Percentiles rank a stretch among this genome's conserved stretches.
Evolutionary conservation across 2,113 vertebrate genomes (phyloP).

Genomic region (Pteropus alecto): DNA sequence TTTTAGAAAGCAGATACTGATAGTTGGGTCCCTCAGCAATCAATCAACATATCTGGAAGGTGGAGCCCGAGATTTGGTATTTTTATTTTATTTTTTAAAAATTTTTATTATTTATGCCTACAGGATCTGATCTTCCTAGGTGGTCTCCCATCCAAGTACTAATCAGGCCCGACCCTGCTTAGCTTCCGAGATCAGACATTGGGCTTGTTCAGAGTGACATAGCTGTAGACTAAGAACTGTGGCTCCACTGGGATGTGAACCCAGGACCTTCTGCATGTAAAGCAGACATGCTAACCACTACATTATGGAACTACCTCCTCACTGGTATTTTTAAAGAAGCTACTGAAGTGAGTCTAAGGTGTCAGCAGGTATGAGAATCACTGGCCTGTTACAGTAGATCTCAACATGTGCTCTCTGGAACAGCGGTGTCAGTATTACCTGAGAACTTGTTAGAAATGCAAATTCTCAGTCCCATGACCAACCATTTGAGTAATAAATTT

Average conservation of each 20-base stretch:
- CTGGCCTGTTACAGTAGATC: background rate
- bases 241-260: no score
- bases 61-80: background rate
- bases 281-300: no score
- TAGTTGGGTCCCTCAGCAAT: background rate
- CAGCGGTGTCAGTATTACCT: background rate
- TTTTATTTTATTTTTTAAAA: background rate
- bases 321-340: background rate
- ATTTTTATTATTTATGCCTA: no score
- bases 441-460: background rate
- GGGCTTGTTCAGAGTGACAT: no score
- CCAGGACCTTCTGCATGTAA: no score
- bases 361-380: background rate
- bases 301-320: no score
- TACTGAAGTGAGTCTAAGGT: background rate
- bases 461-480: background rate
- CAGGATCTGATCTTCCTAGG: no score
- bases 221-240: no score
- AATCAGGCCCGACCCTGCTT: no score
- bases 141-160: no score
- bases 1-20: background rate
- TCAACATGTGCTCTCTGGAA: background rate
- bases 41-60: background rate
- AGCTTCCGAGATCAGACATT: no score
- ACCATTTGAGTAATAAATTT: background rate